Evolutionary conservation across 2,113 vertebrate species (phyloP), one percentile per base, ranked within the genome.

Genomic region (Oncorhynchus keta): DNA sequence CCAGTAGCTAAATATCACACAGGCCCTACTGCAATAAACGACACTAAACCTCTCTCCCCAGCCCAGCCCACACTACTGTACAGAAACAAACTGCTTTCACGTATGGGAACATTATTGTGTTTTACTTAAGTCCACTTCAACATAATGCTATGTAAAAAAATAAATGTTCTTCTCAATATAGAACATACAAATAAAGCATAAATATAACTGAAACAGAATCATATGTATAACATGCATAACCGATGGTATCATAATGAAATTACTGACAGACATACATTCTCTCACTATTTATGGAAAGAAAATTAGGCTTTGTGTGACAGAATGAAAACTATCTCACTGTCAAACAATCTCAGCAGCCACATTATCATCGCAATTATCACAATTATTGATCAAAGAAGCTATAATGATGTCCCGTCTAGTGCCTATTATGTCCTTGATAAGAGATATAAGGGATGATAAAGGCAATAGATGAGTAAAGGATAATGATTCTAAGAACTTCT

Each of bases 1-100:
- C 39, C 51, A 76, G 70, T 55, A 45, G 39, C 39, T 45, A 61
- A 20, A 71, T 76, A 68, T 83, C 82, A 77, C 75, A 78, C 67
- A 73, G 35, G 32, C 8, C 32, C 32, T 18, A 69, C 68, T 85
- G 65, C 76, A 49, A 59, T 68, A 81, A 89, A 83, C 79, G 82
- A 64, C 18, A 20, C 28, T 39, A 8, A 28, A 67, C 4, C 65
- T 16, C 65, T 14, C 65, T 5, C 24, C 14, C 65, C 28, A 67
- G 28, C 24, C 28, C 14, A 67, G 65, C 13, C 26, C 9, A 26
- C 24, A 26, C 22, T 26, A 65, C 39, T 45, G 2, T 57, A 57
- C 55, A 20, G 13, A 57, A 57, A 57, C 20, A 20, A 18, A 20
- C 55, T 20, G 20, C 55, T 18, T 57, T 57, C 20, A 57, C 55